Base-by-base conservation (phyloP, 1,140 invertebrate genomes). In the Camponotus pennsylvanicus region DNA sequence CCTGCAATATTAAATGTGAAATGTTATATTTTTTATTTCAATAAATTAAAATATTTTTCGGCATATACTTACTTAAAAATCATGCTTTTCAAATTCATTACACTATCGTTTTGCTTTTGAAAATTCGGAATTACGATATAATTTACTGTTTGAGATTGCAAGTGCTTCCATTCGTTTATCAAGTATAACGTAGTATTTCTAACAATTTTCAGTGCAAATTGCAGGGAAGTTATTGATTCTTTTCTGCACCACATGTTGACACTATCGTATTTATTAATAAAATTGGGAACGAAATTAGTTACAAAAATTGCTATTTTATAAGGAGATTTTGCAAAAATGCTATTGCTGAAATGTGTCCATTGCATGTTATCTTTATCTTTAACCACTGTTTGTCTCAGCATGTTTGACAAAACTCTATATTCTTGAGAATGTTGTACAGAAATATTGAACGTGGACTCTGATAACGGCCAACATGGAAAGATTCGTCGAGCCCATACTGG, bases 51-150 rank as follows among this genome's bases (percentile, higher is more conserved):
- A 11, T 32, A 34, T 5, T 34, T 63, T 34, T 9, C 15, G 34
- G 3, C 45, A 13, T 11, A n/a, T 37, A 93, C 13, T 95, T 95
- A 96, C 95, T 96, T 93, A 85, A 96, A 97, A 8, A 96, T 96
- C 7, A 97, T 95, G 0, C 97, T 89, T 8, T 96, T 96, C 96
- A 97, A 98, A 94, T 98, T 98, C 93, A 98, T 97, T 97, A 98
- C 98, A 21, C 98, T 98, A 42, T 97, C 98, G 0, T 97, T 97
- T 7, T 3, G 45, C 45, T 49, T 9, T 49, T 96, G 95, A 95
- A 98, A 98, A 88, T 98, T 96, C 2, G 97, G 97, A 77, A 98
- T 96, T 27, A 96, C 96, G 27, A 97, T 95, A 90, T 97, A 96
- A 91, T 97, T 96, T 90, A 96, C 91, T 92, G 27, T 96, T 96